Conservation (phyloP, 2,888 invertebrate genomes). For the Caenorhabditis wallacei region DNA sequence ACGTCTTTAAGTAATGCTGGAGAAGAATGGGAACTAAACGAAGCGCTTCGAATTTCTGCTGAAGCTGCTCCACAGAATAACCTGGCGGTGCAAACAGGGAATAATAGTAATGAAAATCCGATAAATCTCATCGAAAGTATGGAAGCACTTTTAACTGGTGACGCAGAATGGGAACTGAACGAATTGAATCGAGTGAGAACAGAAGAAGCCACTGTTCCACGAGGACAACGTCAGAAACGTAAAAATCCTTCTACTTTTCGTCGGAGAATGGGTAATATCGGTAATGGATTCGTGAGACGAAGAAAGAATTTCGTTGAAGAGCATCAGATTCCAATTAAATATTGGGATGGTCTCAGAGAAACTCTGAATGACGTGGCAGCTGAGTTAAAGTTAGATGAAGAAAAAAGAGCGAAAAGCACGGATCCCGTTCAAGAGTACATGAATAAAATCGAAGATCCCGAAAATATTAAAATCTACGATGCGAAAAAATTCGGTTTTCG, state of each 20-base stretch:
- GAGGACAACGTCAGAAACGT: no score
- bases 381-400: neutral
- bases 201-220: no score
- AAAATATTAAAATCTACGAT: constrained; percentile 1
- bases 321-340: neutral
- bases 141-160: no score
- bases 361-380: neutral
- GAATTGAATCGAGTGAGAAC: no score
- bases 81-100: no score
- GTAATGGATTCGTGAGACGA: no score
- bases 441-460: neutral
- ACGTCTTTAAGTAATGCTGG: no score
- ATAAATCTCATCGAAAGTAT: no score
- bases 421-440: neutral
- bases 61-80: no score
- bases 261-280: no score
- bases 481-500: constrained; percentile 2
- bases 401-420: neutral
- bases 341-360: neutral
- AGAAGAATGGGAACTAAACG: constrained; percentile 11
- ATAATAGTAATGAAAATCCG: neutral
- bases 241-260: no score
- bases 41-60: neutral
- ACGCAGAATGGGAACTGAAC: no score
- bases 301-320: neutral